Percentiles rank a stretch among this genome's conserved stretches.
phyloP scores from a whole-genome alignment of 2,113 vertebrate species.

The Oncorhynchus masou region DNA sequence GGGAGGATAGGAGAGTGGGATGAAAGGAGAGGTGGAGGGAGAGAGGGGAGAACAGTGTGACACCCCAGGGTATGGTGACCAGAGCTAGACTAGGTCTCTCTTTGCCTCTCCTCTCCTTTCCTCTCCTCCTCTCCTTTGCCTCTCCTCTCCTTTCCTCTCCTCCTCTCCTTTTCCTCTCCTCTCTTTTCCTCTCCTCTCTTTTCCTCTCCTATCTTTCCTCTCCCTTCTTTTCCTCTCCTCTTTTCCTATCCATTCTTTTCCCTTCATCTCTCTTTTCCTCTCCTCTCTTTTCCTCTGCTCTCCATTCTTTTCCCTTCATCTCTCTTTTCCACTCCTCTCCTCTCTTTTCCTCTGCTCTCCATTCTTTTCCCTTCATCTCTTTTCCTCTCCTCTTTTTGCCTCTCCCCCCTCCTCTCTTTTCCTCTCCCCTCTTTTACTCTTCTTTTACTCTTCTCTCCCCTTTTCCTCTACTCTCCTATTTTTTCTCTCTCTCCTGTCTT shows the following conservation, averaged over 20 bases:
- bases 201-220: background rate
- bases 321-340: background rate
- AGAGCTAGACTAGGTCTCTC: conserved; percentile 26
- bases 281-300: background rate
- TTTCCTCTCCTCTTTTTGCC: too few species aligned
- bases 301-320: too few species aligned
- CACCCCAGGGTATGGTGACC: conserved; percentile 26
- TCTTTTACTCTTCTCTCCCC: too few species aligned
- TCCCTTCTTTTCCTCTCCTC: background rate
- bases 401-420: too few species aligned
- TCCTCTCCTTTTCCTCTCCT: background rate
- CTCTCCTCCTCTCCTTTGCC: background rate
- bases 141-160: background rate
- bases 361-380: accelerated
- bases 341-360: too few species aligned
- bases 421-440: too few species aligned
- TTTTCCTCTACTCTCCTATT: too few species aligned
- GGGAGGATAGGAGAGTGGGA: conserved; percentile 35
- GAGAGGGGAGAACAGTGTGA: conserved; percentile 4
- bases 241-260: too few species aligned
- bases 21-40: conserved; percentile 20
- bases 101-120: background rate
- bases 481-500: too few species aligned
- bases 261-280: conserved; percentile 23
- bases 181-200: background rate